phyloP scores from a whole-genome alignment of 2,797 vertebrate genomes.

The Staurois parvus region DNA sequence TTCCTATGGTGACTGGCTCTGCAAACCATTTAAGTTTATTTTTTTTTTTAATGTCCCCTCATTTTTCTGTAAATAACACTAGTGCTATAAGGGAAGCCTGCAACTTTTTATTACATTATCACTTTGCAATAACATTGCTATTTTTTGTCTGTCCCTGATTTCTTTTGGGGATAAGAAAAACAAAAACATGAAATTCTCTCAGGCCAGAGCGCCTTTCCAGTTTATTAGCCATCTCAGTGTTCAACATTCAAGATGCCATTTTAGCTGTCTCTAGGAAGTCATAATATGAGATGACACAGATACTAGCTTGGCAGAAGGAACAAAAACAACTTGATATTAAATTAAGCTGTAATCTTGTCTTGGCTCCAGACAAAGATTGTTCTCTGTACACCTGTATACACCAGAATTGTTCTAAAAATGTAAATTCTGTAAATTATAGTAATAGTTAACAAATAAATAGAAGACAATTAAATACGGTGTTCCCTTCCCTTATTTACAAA shows the following conservation, averaged over 20 bases:
- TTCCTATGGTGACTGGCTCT: neutral
- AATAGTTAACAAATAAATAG: neutral
- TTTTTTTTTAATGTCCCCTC: neutral
- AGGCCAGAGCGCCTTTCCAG: conserved; percentile 41
- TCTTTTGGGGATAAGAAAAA: conserved; percentile 50
- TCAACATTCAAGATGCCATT: conserved; percentile 45
- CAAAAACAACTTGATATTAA: conserved; percentile 44
- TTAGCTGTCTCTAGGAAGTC: conserved; percentile 53
- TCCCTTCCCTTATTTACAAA: no score
- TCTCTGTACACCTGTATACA: neutral
- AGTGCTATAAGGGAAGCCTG: conserved; percentile 35
- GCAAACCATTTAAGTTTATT: neutral
- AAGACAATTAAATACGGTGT: no score
- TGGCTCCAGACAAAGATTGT: conserved; percentile 10
- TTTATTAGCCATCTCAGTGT: conserved; percentile 34
- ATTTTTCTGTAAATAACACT: neutral
- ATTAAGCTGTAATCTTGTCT: conserved; percentile 17
- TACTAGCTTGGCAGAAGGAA: neutral
- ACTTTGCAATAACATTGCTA: conserved; percentile 52
- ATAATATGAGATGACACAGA: conserved; percentile 49
- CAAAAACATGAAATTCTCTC: conserved; percentile 51
- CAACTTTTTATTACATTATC: conserved; percentile 35
- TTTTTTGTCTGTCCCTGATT: conserved; percentile 43
- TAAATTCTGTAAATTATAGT: neutral
- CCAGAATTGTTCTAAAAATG: neutral